phyloP scores from a whole-genome alignment of 2,888 invertebrate species.

The Netelia fuscicornis region DNA sequence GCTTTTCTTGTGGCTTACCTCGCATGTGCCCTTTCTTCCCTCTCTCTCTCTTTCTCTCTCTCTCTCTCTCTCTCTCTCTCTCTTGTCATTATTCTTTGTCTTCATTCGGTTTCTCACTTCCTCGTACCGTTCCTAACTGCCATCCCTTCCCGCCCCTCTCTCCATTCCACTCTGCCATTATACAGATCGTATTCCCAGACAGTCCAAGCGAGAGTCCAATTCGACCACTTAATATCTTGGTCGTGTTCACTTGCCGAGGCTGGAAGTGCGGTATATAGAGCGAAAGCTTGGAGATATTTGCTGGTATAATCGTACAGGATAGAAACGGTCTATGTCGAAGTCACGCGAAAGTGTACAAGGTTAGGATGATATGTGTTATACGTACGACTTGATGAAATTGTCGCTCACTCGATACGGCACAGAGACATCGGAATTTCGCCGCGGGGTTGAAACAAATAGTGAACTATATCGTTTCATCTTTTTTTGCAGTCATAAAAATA shows the following conservation, averaged over 20 bases:
- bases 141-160: neutral
- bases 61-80: conserved; percentile 26
- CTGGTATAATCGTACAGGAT: conserved; percentile 7
- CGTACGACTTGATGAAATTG: too few species aligned
- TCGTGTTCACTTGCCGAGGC: conserved; percentile 41
- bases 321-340: neutral
- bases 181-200: conserved; percentile 36
- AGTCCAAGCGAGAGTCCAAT: conserved; percentile 26
- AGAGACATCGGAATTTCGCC: too few species aligned
- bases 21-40: conserved; percentile 19
- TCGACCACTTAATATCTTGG: conserved; percentile 42
- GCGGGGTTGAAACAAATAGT: too few species aligned
- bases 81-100: conserved; percentile 60
- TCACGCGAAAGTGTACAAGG: neutral
- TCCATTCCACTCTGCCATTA: neutral
- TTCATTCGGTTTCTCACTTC: conserved; percentile 29
- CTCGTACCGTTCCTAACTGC: conserved; percentile 7
- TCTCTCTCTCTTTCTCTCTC: conserved; percentile 25
- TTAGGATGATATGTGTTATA: neutral
- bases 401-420: too few species aligned
- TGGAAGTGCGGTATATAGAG: conserved; percentile 13
- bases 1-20: conserved; percentile 74
- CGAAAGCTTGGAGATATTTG: conserved; percentile 18
- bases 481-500: too few species aligned
- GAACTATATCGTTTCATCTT: too few species aligned